Evolutionary conservation across 1,140 invertebrate species (phyloP), one percentile per base, ranked within the genome.

Genomic region (Eurosta solidaginis): DNA sequence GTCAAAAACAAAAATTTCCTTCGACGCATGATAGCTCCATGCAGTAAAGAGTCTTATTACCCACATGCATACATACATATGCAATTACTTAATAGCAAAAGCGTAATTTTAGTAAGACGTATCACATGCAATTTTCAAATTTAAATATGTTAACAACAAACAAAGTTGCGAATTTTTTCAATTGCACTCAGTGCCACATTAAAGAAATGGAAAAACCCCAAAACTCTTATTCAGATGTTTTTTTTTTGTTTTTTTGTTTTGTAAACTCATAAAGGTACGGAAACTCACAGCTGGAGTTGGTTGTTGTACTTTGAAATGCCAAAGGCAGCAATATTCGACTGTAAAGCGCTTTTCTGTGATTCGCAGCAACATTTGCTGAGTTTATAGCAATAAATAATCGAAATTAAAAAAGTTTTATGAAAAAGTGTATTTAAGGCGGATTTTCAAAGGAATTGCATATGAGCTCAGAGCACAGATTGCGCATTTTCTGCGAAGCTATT

Each of bases 331-430:
- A 68, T 68, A 40, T 29, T 33, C 59, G 40, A 33, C 59, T 68
- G 59, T 20, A 17, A 40, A 68, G 59, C 59, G 22, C n/a, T 40
- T 40, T 68, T n/a, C n/a, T n/a, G n/a, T 68, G 29, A 68, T 68
- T 68, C 33, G 59, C 33, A 40, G 59, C n/a, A 68, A 68, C 33
- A 20, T n/a, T n/a, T n/a, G n/a, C n/a, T 40, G 36, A 40, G 59
- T 22, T 20, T 17, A 20, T 68, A n/a, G 59, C 33, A 68, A 68
- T 68, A 68, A 68, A 68, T 68, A 68, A 68, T 68, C 59, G 59
- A 68, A 68, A 68, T 68, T 68, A 68, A 68, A 68, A 68, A 68
- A 68, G 59, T 68, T 68, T 68, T 22, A 68, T 33, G 59, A 68
- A 68, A 40, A 40, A 68, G 27, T 20, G 59, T 36, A 68, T 68